Evolutionary conservation across 1,140 invertebrate species (phyloP).

Genomic region (Melitaea cinxia): DNA sequence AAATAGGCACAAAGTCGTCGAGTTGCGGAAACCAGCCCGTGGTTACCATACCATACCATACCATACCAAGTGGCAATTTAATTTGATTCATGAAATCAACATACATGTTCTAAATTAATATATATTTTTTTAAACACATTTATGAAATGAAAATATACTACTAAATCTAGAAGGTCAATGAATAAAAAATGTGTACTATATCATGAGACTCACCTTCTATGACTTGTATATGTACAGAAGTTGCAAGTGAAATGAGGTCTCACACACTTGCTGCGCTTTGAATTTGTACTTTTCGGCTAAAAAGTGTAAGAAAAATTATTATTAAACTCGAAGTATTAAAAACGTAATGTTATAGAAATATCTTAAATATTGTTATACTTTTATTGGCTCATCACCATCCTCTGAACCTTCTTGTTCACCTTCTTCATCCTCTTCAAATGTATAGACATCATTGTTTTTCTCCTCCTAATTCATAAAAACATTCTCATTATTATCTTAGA

Average conservation of each 20-base stretch:
- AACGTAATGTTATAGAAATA: background rate
- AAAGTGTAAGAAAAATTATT: conserved; percentile 18
- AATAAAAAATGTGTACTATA: too few relatives aligned
- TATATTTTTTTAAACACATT: too few relatives aligned
- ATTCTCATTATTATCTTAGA: background rate
- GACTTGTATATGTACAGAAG: conserved; percentile 66
- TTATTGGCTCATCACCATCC: conserved; percentile 40
- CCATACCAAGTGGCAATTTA: too few relatives aligned
- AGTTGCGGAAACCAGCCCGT: too few relatives aligned
- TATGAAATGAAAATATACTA: too few relatives aligned
- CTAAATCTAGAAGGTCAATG: too few relatives aligned
- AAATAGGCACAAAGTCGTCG: too few relatives aligned
- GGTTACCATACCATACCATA: too few relatives aligned
- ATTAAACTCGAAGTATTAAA: background rate
- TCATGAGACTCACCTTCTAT: conserved; percentile 52
- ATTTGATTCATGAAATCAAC: too few relatives aligned
- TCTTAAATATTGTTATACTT: conserved; percentile 14
- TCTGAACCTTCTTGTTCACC: conserved; percentile 49
- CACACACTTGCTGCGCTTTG: conserved; percentile 36
- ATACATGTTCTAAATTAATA: too few relatives aligned
- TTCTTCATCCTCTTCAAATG: conserved; percentile 83
- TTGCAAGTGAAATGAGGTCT: conserved; percentile 62
- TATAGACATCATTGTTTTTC: conserved; percentile 79
- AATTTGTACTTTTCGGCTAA: conserved; percentile 20
- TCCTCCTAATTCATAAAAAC: conserved; percentile 40